These are phyloP conservation scores for Dicycla oo DNA, from an alignment of 2,888 invertebrate genomes.

Conservation along the genomic window DNA sequence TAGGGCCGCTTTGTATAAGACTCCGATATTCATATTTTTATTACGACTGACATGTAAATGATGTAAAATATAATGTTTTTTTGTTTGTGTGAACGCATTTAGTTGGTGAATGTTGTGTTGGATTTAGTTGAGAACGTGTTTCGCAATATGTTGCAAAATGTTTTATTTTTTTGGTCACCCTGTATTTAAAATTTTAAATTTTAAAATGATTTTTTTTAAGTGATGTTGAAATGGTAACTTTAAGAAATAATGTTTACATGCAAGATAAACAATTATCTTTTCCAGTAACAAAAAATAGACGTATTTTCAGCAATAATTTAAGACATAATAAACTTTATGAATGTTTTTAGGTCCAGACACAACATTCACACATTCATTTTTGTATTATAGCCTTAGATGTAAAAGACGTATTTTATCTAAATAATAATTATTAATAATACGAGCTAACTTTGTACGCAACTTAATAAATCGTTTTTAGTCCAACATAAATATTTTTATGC, in stretches of 20 bases:
- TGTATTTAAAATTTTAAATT: constrained; percentile 22
- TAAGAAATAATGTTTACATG: constrained; percentile 15
- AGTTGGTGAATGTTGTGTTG: constrained; percentile 75
- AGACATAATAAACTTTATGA: neutral
- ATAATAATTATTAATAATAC: constrained; percentile 57
- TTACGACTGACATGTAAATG: constrained; percentile 86
- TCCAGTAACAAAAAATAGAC: constrained; percentile 1
- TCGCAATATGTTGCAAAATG: constrained; percentile 4
- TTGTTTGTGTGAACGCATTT: constrained; percentile 76
- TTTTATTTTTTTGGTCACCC: constrained; percentile 1
- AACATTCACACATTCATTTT: constrained; percentile 65
- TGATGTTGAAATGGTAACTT: constrained; percentile 7
- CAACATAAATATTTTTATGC: constrained; percentile 62
- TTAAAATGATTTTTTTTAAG: neutral
- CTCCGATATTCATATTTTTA: constrained; percentile 77
- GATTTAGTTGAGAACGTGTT: constrained; percentile 26
- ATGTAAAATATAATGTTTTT: constrained; percentile 75
- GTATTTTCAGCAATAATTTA: neutral
- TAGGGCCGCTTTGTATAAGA: constrained; percentile 71
- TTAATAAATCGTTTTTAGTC: constrained; percentile 62
- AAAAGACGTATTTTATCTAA: constrained; percentile 66
- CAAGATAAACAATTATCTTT: neutral
- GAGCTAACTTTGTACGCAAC: constrained; percentile 60
- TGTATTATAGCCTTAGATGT: constrained; percentile 68
- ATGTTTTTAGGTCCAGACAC: constrained; percentile 44